Percentiles rank a stretch among this genome's conserved stretches.
Conservation (phyloP, 2,113 vertebrate species). For the Octodon degus region DNA sequence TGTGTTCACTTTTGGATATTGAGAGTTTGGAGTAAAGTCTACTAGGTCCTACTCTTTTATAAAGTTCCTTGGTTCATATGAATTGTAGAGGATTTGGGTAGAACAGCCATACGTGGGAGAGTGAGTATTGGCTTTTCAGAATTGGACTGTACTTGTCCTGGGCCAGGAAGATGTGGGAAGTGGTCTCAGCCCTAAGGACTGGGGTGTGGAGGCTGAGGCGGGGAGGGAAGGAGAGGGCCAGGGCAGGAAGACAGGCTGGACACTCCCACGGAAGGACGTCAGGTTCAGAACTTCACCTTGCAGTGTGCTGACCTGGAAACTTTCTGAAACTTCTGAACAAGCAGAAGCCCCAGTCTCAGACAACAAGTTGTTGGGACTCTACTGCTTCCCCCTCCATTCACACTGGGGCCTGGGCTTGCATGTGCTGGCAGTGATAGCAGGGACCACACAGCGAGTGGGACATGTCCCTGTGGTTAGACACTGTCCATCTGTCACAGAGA, state of each 20-base stretch:
- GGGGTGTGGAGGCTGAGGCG: no score
- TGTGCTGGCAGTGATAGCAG: background rate
- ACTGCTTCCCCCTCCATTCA: background rate
- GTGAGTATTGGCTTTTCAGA: background rate
- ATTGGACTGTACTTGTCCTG: background rate
- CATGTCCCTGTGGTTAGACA: background rate
- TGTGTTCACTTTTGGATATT: conserved; percentile 39
- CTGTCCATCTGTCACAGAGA: background rate
- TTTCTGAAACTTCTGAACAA: background rate
- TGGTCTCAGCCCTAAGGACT: background rate
- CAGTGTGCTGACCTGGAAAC: background rate
- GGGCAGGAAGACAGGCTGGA: background rate
- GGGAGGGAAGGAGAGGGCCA: background rate
- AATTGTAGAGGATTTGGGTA: background rate
- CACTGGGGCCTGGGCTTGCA: no score
- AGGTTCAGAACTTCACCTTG: background rate
- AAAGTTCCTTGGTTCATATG: background rate
- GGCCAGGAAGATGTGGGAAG: background rate
- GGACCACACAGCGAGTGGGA: background rate
- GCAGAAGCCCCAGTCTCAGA: background rate
- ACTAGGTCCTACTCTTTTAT: background rate
- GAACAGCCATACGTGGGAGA: background rate
- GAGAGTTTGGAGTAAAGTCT: background rate
- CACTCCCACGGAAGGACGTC: background rate
- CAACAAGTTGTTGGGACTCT: background rate